Evolutionary conservation across 2,888 invertebrate species (phyloP), one percentile per base, ranked within the genome.

Genomic region (Liopterus haemorrhoidalis): DNA sequence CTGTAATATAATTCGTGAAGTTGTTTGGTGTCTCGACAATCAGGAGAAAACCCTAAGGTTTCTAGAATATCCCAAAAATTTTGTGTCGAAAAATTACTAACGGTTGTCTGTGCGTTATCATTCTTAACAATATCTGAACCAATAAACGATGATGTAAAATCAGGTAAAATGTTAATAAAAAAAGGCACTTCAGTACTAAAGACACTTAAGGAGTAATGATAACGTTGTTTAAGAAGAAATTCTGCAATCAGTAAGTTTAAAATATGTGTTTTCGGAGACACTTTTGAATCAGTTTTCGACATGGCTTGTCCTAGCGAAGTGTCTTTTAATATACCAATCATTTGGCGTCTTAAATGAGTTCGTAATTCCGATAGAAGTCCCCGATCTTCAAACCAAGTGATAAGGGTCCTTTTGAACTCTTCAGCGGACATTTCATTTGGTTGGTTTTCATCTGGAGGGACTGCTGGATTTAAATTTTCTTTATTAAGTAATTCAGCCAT

Each of bases 131-230:
- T 19, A 24, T 38, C 28, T 31, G 18, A 16, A 5, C 22, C n/a
- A 31, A 14, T 14, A 12, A 41, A 18, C n/a, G 33, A 25, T 15
- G 8, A 14, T 2, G 71, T 65, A 49, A 70, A 71, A 9, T 68
- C 67, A 54, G 75, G 74, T 47, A 74, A 65, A 66, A 72, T 72
- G 53, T n/a, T n/a, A n/a, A 71, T 74, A 14, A 70, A 65, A 24
- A 73, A 57, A 0, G 74, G 75, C 41, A 78, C 76, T 64, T 80
- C 80, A 3, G 77, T 74, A 33, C 74, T 66, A 59, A 79, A 79
- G 33, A 79, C 73, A 2, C 78, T 78, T 2, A 79, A 60, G 3
- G 73, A 71, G 57, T 77, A 79, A 51, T 68, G 72, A 55, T 75
- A 76, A 20, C 75, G 70, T 70, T 77, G 65, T 38, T 69, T 65